Evolutionary conservation across 2,797 vertebrate genomes (phyloP), one percentile per base, ranked within the genome.

Genomic region (Alcedo atthis): DNA sequence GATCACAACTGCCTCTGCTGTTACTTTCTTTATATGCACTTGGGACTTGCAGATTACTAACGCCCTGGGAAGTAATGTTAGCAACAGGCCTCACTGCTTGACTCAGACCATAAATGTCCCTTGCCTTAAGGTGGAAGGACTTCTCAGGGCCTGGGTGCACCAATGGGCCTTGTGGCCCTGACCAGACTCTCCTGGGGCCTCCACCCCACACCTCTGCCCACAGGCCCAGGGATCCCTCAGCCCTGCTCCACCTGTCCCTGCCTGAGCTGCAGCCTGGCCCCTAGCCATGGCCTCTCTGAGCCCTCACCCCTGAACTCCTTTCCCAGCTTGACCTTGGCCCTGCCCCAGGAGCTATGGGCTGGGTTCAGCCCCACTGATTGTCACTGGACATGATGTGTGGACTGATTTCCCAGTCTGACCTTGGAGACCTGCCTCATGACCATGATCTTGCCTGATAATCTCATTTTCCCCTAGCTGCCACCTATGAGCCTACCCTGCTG

Each of bases 321-420:
- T 15, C 9, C 17, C 51, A 64, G 42, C 30, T 46, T 42, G 21
- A 28, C 40, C 21, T 8, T 1, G 8, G 3, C 8, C 2, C 19
- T 25, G 54, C 5, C 30, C 58, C 63, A 5, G 49, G 11, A 43
- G 1, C 67, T 1, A 37, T 3, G 35, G 21, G 49, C 73, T 49
- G 33, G 2, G 15, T 21, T 22, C 0, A 0, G 8, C 33, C 4
- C 42, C 0, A 14, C 8, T 4, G 2, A 35, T 59, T 30, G 32
- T 12, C 82, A 32, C 40, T 22, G 59, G 21, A 10, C 45, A 16
- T 42, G 30, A 46, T 20, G 43, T 42, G 12, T 35, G 25, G 8
- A 46, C 0, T 12, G 15, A 48, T 3, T 25, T 10, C 62, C 9
- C 59, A 51, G 64, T 45, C 5, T 12, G 15, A 8, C 42, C 46